These are phyloP conservation scores for Heliconius sara DNA, from an alignment of 2,888 invertebrate genomes.

Conservation along the genomic window DNA sequence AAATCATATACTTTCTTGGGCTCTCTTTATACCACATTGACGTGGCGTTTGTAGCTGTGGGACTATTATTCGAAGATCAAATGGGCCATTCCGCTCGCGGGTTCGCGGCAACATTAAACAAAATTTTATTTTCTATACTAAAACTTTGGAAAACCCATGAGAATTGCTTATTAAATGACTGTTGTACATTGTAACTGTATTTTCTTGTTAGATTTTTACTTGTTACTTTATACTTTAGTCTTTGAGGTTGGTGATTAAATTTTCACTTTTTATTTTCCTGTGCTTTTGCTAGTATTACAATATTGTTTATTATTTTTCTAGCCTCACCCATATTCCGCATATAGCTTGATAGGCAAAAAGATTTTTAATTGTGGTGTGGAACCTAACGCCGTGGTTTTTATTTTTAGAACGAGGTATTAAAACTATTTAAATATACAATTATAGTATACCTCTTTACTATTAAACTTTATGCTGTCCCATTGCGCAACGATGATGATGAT, in stretches of 20 bases:
- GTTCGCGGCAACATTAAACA: slow-evolving; percentile 66
- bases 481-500: no score
- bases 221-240: slow-evolving; percentile 25
- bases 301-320: neutral
- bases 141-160: slow-evolving; percentile 61
- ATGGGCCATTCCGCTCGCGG: slow-evolving; percentile 66
- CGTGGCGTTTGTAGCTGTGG: slow-evolving; percentile 63
- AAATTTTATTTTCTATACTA: slow-evolving; percentile 65
- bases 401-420: neutral
- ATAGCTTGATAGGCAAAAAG: neutral
- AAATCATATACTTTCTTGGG: slow-evolving; percentile 25
- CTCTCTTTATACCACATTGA: slow-evolving; percentile 65
- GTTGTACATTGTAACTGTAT: slow-evolving; percentile 39
- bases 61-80: slow-evolving; percentile 72
- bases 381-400: neutral
- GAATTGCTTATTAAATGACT: slow-evolving; percentile 55
- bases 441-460: neutral
- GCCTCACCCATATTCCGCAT: neutral
- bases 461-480: no score
- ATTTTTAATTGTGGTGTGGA: neutral
- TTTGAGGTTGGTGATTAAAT: slow-evolving; percentile 6
- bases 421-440: neutral
- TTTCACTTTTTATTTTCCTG: slow-evolving; percentile 8
- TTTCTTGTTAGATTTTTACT: slow-evolving; percentile 39
- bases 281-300: neutral